Percentiles rank a stretch among this genome's conserved stretches.
These are phyloP conservation scores for Apistogramma diplotaenia DNA, from an alignment of 2,113 vertebrate species.

Conservation along the genomic window DNA sequence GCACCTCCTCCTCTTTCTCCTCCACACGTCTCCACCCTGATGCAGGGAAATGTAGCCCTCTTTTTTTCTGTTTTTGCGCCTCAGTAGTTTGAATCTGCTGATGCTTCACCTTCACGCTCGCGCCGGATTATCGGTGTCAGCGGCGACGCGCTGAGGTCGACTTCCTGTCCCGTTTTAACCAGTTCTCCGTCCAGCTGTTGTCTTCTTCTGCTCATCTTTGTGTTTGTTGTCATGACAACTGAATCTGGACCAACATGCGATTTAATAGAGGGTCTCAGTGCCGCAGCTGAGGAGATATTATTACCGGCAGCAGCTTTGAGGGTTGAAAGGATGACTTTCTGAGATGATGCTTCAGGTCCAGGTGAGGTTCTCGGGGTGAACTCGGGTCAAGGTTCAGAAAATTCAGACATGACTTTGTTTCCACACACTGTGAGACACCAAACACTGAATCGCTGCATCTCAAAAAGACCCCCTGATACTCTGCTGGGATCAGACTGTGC, in stretches of 20 bases:
- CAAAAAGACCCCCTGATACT: not conserved
- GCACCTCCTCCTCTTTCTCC: constrained; percentile 5
- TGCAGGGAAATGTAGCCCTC: not conserved
- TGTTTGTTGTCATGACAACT: constrained; percentile 51
- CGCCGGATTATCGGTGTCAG: not conserved
- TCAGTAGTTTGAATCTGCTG: not conserved
- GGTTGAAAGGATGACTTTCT: not conserved
- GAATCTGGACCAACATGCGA: not conserved
- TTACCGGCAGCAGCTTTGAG: not conserved
- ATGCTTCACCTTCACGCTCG: not conserved
- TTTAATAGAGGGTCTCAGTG: not conserved
- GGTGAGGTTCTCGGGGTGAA: not conserved
- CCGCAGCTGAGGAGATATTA: not conserved
- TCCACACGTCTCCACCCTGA: constrained; percentile 10
- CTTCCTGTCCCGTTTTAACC: not conserved
- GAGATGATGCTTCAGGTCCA: not conserved
- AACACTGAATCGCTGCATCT: not conserved
- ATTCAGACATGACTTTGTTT: not conserved
- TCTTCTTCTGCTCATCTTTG: constrained; percentile 27
- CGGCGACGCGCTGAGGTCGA: not conserved
- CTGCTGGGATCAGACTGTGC: not conserved
- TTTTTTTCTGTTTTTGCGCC: not conserved
- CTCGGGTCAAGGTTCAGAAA: not conserved
- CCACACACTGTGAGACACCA: not conserved
- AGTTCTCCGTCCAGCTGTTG: constrained; percentile 3